These are phyloP conservation scores for Plebejus anna DNA, from an alignment of 2,888 invertebrate genomes.

Conservation along the genomic window DNA sequence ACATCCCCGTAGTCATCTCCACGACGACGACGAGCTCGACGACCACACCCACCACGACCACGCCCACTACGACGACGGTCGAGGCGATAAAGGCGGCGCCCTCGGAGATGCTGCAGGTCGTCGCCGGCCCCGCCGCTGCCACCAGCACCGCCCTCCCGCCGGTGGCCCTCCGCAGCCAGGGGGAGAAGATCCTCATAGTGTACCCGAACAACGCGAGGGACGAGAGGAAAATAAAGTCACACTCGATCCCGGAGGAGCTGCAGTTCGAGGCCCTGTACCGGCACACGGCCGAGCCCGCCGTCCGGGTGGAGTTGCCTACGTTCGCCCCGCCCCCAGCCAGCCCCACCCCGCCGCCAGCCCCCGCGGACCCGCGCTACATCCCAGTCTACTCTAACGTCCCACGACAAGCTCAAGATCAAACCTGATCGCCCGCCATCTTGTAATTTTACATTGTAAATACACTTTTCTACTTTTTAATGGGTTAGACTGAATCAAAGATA, in stretches of 20 bases:
- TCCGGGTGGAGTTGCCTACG: constrained; percentile 81
- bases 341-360: constrained; percentile 20
- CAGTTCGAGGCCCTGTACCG: constrained; percentile 74
- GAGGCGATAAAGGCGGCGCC: constrained; percentile 57
- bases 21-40: constrained; percentile 51
- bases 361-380: constrained; percentile 54
- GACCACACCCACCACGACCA: constrained; percentile 41
- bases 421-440: constrained; percentile 23
- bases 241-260: constrained; percentile 72
- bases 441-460: constrained; percentile 25
- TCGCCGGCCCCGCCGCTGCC: constrained; percentile 56
- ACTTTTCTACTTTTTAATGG: constrained; percentile 13
- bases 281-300: constrained; percentile 60
- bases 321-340: constrained; percentile 69
- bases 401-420: constrained; percentile 34
- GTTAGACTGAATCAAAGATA: constrained; percentile 26
- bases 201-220: constrained; percentile 75
- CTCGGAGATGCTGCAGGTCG: constrained; percentile 63
- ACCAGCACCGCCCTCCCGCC: constrained; percentile 71
- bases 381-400: constrained; percentile 50
- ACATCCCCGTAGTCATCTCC: constrained; percentile 54
- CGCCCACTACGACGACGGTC: constrained; percentile 51
- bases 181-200: constrained; percentile 72
- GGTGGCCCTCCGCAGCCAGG: constrained; percentile 62
- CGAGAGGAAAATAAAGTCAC: constrained; percentile 71